Conservation (phyloP, 2,113 vertebrate species). For the Chloroceryle aenea region DNA sequence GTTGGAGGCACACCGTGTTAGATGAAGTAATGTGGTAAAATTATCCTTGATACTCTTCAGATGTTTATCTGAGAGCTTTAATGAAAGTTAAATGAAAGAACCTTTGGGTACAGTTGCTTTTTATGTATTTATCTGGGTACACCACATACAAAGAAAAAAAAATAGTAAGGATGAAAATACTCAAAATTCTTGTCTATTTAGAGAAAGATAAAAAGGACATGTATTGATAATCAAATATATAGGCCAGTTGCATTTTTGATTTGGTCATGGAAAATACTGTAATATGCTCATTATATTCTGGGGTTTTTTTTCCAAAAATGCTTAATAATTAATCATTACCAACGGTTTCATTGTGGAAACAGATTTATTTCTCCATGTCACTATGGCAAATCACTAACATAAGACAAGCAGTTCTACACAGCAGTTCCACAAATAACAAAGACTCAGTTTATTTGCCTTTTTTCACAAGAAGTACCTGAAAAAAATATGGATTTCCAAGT, state of each 20-base stretch:
- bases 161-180: neutral
- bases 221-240: neutral
- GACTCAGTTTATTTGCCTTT: neutral
- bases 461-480: neutral
- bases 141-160: neutral
- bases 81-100: neutral
- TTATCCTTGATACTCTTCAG: neutral
- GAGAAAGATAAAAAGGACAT: neutral
- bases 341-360: slow-evolving; percentile 38
- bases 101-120: neutral
- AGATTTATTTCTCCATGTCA: slow-evolving; percentile 11
- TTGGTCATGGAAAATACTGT: neutral
- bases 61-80: neutral
- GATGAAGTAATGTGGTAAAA: neutral
- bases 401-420: neutral
- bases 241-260: neutral
- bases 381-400: neutral
- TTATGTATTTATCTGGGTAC: neutral
- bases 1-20: neutral
- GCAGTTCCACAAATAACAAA: neutral
- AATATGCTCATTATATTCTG: neutral
- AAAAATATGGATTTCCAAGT: neutral
- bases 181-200: neutral
- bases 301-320: neutral
- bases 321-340: neutral